Evolutionary conservation across 2,797 vertebrate genomes (phyloP), one percentile per base, ranked within the genome.

Genomic region (Centroberyx gerrardi): DNA sequence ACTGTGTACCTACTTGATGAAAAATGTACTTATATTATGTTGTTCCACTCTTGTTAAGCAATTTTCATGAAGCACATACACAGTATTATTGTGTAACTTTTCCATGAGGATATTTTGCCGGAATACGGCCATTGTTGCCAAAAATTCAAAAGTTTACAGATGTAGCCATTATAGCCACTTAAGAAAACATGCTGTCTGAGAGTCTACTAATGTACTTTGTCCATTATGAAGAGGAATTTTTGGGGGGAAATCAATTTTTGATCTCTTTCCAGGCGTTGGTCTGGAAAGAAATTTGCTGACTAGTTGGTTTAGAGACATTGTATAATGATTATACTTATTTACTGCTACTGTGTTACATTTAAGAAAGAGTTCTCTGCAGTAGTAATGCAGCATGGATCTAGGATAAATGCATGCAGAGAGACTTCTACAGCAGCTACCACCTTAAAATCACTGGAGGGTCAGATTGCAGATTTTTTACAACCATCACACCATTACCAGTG

Each of bases 101-200:
- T 33, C 31, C 31, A 6, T 33, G 31, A 33, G 33, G 22, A 22
- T 22, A 22, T 22, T 22, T 22, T 22, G 22, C 22, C 1, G 61
- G 77, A 72, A 68, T 65, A 60, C 72, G 38, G 81, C 56, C 76
- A 79, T 44, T 71, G 42, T 80, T 75, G 74, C 74, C n/a, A 51
- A 67, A 68, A 75, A 78, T 71, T 54, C 2, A 10, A 46, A 8
- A 12, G 42, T 12, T 46, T 46, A 46, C 42, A 15, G 76, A 80
- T 76, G 83, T 15, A 64, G 68, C 63, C 69, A 87, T 87, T 87
- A 87, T 1, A 54, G 77, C 66, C 80, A 81, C 77, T 87, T 85
- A 82, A 80, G 71, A 69, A 76, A 74, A 78, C 73, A 76, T n/a
- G 78, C 62, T 33, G 33, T 33, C 33, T 72, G 68, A 76, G 71